Evolutionary conservation across 2,797 vertebrate species (phyloP).

Genomic region (Muscicapa striata): DNA sequence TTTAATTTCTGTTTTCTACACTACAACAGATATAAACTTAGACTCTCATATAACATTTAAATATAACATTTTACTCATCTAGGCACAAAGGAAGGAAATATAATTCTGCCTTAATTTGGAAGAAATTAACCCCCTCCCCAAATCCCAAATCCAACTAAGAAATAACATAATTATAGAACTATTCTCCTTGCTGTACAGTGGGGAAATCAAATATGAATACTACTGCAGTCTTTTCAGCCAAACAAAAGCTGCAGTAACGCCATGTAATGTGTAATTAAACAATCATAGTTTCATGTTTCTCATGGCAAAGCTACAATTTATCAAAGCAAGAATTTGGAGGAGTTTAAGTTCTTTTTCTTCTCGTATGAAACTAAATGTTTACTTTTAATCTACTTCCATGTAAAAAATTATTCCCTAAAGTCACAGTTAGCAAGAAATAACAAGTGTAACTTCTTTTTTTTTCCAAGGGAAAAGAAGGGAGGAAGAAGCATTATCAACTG

Average conservation of each 20-base stretch:
- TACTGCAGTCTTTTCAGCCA: not conserved
- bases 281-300: not conserved
- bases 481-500: not conserved
- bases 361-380: not conserved
- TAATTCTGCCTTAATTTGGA: not conserved
- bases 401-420: not conserved
- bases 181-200: not conserved
- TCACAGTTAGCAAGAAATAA: conserved; percentile 2
- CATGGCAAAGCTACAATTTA: not conserved
- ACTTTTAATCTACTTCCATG: not conserved
- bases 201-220: not conserved
- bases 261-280: not conserved
- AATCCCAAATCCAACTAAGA: not conserved
- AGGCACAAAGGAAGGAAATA: not conserved
- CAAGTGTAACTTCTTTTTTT: not conserved
- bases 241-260: not conserved
- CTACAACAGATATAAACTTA: not conserved
- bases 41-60: not conserved
- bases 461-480: not conserved
- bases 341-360: not conserved
- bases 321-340: not conserved
- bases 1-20: not conserved
- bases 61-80: not conserved
- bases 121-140: not conserved
- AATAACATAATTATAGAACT: not conserved